phyloP scores from a whole-genome alignment of 2,113 vertebrate genomes.

The Cinclus cinclus region DNA sequence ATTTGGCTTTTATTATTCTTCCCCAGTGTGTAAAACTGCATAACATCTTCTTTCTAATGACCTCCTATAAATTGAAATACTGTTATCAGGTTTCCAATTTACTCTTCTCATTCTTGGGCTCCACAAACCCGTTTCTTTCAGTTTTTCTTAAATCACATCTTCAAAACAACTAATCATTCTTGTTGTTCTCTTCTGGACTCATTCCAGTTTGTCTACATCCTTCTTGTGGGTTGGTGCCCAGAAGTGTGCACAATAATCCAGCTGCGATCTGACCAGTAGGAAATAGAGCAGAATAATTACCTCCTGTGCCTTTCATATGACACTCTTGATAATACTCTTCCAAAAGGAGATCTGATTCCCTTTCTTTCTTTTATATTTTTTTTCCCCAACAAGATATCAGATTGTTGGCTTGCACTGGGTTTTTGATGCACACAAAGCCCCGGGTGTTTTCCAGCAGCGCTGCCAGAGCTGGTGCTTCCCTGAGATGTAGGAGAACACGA shows the following conservation, averaged over 20 bases:
- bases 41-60: conserved; percentile 1
- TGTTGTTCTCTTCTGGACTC: conserved; percentile 40
- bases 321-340: background rate
- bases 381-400: background rate
- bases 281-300: conserved; percentile 60
- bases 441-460: background rate
- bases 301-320: conserved; percentile 40
- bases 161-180: conserved; percentile 41
- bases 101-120: conserved; percentile 8
- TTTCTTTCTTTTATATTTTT: background rate
- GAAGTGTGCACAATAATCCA: conserved; percentile 40
- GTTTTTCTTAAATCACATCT: conserved; percentile 43
- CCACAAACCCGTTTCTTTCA: background rate
- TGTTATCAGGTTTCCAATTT: conserved; percentile 35
- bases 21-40: background rate
- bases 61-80: background rate
- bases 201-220: conserved; percentile 37
- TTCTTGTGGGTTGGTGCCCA: conserved; percentile 40
- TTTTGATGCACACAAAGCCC: background rate
- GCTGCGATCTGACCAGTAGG: conserved; percentile 49
- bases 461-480: background rate
- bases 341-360: background rate
- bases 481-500: background rate
- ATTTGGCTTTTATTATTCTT: conserved; percentile 44
- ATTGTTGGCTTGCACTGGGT: background rate